phyloP scores from a whole-genome alignment of 2,113 vertebrate species.

The Saccopteryx leptura region DNA sequence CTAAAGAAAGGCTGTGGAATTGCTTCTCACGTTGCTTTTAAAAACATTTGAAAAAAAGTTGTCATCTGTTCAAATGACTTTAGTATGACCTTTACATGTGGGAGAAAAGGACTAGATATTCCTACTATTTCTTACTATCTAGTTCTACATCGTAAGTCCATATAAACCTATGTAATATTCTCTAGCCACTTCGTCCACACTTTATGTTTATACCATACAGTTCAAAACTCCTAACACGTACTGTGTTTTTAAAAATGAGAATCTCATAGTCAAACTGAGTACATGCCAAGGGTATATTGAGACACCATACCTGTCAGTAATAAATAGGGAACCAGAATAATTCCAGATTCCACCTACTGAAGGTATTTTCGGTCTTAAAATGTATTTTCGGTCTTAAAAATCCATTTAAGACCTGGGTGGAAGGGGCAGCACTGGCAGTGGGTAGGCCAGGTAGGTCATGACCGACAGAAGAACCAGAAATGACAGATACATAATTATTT shows the following conservation, averaged over 20 bases:
- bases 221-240: constrained; percentile 42
- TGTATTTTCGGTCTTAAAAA: constrained; percentile 11
- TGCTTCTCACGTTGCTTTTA: constrained; percentile 17
- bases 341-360: not conserved
- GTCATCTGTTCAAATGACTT: constrained; percentile 40
- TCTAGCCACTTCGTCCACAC: not conserved
- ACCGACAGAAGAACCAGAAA: not conserved
- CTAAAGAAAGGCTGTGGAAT: constrained; percentile 1
- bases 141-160: constrained; percentile 37
- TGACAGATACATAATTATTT: not conserved
- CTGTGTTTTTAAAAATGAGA: constrained; percentile 56
- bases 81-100: not conserved
- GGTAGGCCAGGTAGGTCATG: not conserved
- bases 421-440: not conserved
- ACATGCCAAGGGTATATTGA: not conserved
- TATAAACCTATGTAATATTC: constrained; percentile 19
- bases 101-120: not conserved
- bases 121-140: constrained; percentile 33
- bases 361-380: not conserved
- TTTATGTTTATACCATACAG: not conserved
- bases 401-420: not conserved
- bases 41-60: not conserved
- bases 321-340: not conserved
- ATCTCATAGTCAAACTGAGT: constrained; percentile 53
- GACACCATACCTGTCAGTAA: not conserved